Percentiles rank a stretch among this genome's conserved stretches.
Conservation (phyloP, 1,140 invertebrate genomes). For the Akabosia matsudoensis region DNA sequence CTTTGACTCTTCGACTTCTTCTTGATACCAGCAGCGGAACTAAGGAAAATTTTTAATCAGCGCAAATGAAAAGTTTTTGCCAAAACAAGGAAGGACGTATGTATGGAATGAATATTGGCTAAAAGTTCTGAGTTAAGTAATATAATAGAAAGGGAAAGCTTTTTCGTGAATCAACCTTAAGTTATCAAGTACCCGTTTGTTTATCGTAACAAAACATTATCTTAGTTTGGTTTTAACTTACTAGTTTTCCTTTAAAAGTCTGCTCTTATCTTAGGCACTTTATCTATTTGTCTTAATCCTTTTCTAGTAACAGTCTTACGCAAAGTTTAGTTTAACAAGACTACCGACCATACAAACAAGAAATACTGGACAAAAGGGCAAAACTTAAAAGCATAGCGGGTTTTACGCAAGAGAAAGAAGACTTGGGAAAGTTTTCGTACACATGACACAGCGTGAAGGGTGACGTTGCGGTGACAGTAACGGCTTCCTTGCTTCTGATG, state of each 20-base stretch:
- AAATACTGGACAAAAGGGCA: no score
- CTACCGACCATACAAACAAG: no score
- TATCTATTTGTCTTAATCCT: not conserved
- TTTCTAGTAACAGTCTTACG: not conserved
- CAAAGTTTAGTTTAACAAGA: no score
- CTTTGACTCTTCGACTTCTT: not conserved
- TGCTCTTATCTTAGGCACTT: not conserved
- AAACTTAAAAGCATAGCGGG: no score
- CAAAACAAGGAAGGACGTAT: not conserved
- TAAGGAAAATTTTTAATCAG: constrained; percentile 18
- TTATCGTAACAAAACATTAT: constrained; percentile 11
- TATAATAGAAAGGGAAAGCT: not conserved
- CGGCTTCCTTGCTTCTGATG: no score
- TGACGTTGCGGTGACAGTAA: no score
- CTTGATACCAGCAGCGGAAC: no score
- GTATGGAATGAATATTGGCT: no score
- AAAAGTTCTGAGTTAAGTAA: not conserved
- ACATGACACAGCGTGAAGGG: no score
- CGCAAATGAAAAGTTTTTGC: constrained; percentile 13
- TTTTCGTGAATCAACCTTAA: not conserved
- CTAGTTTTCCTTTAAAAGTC: not conserved
- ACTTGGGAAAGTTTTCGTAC: no score
- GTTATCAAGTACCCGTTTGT: not conserved
- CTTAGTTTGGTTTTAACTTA: not conserved
- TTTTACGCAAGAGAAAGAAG: no score